Conservation (phyloP, 2,113 vertebrate genomes). For the Harpagus bidentatus region DNA sequence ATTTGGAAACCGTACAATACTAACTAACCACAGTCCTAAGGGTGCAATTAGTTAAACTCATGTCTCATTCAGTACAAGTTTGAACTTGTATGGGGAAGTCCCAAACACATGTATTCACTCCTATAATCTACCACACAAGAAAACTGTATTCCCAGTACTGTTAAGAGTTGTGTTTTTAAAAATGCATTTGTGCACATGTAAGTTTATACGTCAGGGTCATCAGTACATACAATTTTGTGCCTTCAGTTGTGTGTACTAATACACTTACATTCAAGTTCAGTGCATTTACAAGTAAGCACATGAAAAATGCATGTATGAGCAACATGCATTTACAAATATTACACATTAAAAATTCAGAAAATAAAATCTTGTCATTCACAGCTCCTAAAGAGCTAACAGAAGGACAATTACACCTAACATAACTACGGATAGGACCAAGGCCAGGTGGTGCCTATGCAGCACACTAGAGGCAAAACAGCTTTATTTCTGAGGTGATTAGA, state of each 20-base stretch:
- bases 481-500: background rate
- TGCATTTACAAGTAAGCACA: background rate
- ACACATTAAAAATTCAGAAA: background rate
- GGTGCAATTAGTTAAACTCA: background rate
- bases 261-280: background rate
- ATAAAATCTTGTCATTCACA: background rate
- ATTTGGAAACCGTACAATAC: background rate
- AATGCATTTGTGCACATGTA: background rate
- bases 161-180: background rate
- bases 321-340: background rate
- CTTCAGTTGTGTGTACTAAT: background rate
- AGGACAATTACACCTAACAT: background rate
- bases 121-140: background rate
- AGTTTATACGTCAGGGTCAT: background rate
- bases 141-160: background rate
- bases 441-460: background rate
- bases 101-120: background rate
- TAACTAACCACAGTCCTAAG: background rate
- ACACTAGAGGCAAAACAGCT: background rate
- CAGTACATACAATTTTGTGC: background rate
- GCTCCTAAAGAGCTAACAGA: background rate
- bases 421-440: background rate
- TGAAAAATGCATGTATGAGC: background rate
- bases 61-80: background rate
- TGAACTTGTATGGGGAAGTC: background rate